A percentile compares a stretch with the other conserved stretches of the same genome.
These are phyloP conservation scores for Ciconia maguari DNA, from an alignment of 2,113 vertebrate species.

Conservation along the genomic window DNA sequence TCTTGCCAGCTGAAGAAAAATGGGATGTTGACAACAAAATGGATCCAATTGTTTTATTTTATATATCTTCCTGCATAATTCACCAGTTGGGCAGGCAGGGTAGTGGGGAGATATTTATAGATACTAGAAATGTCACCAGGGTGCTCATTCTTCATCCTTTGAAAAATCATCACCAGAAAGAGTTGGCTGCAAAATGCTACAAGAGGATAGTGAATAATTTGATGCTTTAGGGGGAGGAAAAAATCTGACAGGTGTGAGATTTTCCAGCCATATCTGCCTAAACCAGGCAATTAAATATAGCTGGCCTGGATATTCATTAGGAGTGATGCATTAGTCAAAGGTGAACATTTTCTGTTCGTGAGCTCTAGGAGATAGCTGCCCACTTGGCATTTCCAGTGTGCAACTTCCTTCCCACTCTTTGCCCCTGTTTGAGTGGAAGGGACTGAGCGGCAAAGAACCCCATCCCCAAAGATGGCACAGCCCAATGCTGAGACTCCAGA, in stretches of 20 bases:
- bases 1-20: slow-evolving; percentile 22
- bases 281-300: not conserved
- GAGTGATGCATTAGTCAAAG: not conserved
- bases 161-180: slow-evolving; percentile 38
- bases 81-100: slow-evolving; percentile 32
- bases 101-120: slow-evolving; percentile 56
- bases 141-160: slow-evolving; percentile 51
- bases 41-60: slow-evolving; percentile 46
- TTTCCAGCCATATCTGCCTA: not conserved
- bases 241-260: not conserved
- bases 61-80: slow-evolving; percentile 59
- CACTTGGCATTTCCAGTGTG: not conserved
- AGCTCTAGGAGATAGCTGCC: not conserved
- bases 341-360: not conserved
- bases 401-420: not conserved
- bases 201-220: not conserved
- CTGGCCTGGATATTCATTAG: not conserved
- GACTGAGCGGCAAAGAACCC: not conserved
- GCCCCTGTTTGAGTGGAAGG: not conserved
- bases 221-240: not conserved
- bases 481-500: not conserved
- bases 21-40: slow-evolving; percentile 24
- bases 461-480: not conserved
- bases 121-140: slow-evolving; percentile 55
- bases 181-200: slow-evolving; percentile 25